Conservation (phyloP, 2,113 vertebrate species). For the Lophotis ruficrista region DNA sequence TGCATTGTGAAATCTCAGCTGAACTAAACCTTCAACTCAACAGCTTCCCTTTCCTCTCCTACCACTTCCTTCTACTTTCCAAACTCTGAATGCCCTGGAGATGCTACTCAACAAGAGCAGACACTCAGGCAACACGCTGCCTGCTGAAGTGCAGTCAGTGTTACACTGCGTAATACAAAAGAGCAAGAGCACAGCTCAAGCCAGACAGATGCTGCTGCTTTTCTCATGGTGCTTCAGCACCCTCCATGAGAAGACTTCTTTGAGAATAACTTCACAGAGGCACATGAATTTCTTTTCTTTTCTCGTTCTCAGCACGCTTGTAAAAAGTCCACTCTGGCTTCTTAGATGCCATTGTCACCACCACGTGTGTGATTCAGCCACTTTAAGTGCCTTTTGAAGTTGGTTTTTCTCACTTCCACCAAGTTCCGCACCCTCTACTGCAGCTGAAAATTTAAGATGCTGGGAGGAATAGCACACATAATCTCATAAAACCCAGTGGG, state of each 20-base stretch:
- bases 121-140: not conserved
- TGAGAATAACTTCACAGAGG: not conserved
- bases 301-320: too few relatives aligned
- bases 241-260: not conserved
- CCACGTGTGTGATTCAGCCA: not conserved
- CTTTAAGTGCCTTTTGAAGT: not conserved
- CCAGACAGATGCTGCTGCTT: not conserved
- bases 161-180: rapidly evolving
- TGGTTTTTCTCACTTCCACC: not conserved
- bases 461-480: not conserved
- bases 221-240: not conserved
- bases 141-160: not conserved
- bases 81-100: not conserved
- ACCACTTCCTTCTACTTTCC: not conserved
- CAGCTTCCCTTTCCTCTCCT: not conserved
- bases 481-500: not conserved
- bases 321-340: not conserved
- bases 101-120: not conserved
- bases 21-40: not conserved
- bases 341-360: not conserved
- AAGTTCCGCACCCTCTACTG: not conserved
- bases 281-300: not conserved
- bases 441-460: not conserved
- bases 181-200: not conserved
- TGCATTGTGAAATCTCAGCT: not conserved